phyloP scores from a whole-genome alignment of 1,140 invertebrate species.

The Semibalanus balanoides region DNA sequence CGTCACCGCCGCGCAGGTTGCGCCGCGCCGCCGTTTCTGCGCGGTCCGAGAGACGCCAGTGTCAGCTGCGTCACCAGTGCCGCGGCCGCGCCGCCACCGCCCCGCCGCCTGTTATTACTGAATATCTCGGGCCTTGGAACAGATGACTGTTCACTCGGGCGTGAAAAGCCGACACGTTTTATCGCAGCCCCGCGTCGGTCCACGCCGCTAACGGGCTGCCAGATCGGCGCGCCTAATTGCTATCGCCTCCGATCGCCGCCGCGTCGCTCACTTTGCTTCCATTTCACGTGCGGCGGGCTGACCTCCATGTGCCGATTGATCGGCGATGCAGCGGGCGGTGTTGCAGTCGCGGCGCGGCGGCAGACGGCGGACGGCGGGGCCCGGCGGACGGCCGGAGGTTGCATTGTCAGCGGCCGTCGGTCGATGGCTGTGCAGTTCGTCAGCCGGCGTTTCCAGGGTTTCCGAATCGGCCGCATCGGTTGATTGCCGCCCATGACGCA shows the following conservation, averaged over 20 bases:
- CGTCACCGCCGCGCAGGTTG: too few relatives aligned
- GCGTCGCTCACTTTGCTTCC: not conserved
- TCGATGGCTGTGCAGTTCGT: not conserved
- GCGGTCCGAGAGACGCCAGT: not conserved
- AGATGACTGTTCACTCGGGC: not conserved
- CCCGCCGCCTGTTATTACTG: not conserved
- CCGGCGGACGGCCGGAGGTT: too few relatives aligned
- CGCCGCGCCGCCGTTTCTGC: too few relatives aligned
- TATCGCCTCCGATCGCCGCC: not conserved
- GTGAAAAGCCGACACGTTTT: not conserved
- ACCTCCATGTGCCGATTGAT: not conserved
- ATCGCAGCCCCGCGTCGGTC: not conserved
- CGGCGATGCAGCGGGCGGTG: not conserved
- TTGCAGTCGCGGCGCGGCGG: not conserved
- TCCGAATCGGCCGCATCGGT: not conserved
- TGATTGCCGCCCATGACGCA: too few relatives aligned
- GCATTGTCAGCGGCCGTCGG: not conserved
- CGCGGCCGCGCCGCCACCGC: too few relatives aligned
- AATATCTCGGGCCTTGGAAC: not conserved
- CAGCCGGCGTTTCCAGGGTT: not conserved
- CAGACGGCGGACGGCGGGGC: too few relatives aligned
- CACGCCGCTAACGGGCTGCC: not conserved
- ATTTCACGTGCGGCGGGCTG: not conserved
- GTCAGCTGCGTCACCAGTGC: too few relatives aligned
- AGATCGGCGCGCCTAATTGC: not conserved